A percentile compares a stretch with the other conserved stretches of the same genome.
These are phyloP conservation scores for Cottoperca gobio DNA, from an alignment of 2,797 vertebrate species.

Conservation along the genomic window DNA sequence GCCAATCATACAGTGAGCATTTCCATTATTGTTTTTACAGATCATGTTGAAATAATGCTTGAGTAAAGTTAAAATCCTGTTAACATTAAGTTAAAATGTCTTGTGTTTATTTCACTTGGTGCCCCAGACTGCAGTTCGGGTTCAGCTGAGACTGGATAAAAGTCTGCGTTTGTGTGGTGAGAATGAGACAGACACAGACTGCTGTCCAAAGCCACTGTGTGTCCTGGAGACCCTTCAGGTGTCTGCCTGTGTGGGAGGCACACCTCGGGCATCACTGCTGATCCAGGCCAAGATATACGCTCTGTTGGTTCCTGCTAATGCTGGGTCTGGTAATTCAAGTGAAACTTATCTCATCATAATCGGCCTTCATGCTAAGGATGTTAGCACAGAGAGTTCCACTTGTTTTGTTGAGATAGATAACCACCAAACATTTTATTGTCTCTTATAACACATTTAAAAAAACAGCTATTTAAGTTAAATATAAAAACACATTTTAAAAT, in stretches of 20 bases:
- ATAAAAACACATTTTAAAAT: too few species aligned
- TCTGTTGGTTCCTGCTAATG: conserved; percentile 74
- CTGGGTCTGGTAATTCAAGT: conserved; percentile 82
- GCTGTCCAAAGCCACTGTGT: conserved; percentile 85
- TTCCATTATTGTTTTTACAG: not conserved
- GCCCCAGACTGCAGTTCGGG: conserved; percentile 65
- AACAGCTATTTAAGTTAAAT: too few species aligned
- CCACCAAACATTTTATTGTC: too few species aligned
- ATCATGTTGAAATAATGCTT: not conserved
- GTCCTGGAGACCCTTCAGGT: conserved; percentile 88
- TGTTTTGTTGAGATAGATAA: too few species aligned
- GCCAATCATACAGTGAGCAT: not conserved
- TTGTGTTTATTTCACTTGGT: conserved; percentile 15
- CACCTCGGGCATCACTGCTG: conserved; percentile 83
- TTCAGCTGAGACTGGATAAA: conserved; percentile 82
- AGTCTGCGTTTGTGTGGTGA: conserved; percentile 82
- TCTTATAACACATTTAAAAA: too few species aligned
- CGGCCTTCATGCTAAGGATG: not conserved
- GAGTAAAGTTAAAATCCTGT: too few species aligned
- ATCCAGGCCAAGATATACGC: conserved; percentile 90
- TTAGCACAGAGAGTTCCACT: not conserved
- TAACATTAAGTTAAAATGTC: too few species aligned
- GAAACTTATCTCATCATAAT: not conserved
- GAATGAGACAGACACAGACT: conserved; percentile 78
- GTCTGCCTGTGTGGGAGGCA: conserved; percentile 82